Conservation (phyloP, 2,797 vertebrate species). For the Eospalax fontanierii region DNA sequence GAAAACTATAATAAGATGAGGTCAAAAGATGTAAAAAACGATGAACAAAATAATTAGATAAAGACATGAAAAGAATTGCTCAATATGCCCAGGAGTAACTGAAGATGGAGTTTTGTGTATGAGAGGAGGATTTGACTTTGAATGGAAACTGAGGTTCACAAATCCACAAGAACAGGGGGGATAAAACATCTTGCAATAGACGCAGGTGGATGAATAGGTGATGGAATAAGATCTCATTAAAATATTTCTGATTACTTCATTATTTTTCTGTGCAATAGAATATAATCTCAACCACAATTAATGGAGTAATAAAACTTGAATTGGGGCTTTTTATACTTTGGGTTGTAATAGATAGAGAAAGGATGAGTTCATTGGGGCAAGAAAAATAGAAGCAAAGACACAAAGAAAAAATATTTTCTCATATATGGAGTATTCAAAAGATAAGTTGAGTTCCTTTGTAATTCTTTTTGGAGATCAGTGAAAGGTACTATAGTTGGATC, state of each 20-base stretch:
- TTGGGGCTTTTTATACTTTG: background rate
- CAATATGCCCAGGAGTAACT: background rate
- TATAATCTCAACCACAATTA: background rate
- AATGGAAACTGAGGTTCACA: background rate
- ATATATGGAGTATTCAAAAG: background rate
- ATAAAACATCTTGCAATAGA: no score
- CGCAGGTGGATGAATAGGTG: background rate
- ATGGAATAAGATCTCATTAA: background rate
- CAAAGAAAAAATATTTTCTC: background rate
- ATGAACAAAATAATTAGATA: background rate
- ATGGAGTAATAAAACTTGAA: background rate
- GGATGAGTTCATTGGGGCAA: background rate
- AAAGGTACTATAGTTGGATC: background rate
- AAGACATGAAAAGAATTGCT: background rate
- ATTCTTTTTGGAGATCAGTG: background rate
- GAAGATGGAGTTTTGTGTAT: background rate
- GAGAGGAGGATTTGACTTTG: background rate
- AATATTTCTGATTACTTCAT: background rate
- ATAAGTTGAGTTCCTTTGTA: background rate
- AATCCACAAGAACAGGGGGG: background rate
- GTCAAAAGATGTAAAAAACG: background rate
- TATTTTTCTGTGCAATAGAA: background rate
- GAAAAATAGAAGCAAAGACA: background rate
- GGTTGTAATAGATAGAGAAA: background rate
- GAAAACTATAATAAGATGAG: background rate